Conservation (phyloP, 2,797 vertebrate species). For the Ciconia nigra region DNA sequence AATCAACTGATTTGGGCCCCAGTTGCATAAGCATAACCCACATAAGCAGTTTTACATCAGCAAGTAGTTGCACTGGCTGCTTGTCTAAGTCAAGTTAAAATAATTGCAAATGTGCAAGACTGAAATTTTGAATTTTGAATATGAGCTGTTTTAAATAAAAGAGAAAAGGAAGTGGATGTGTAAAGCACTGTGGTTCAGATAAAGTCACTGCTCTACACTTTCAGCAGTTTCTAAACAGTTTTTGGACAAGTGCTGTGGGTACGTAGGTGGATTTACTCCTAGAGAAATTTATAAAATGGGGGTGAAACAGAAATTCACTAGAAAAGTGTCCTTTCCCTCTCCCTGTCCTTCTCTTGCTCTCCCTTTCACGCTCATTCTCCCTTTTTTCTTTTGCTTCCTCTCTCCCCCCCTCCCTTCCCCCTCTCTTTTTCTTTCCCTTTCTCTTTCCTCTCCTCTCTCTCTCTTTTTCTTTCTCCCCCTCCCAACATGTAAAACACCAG, state of each 20-base stretch:
- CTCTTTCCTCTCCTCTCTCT: background rate
- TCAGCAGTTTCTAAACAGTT: background rate
- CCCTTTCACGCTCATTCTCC: background rate
- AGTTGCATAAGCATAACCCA: background rate
- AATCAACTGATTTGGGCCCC: background rate
- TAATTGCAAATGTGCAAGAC: background rate
- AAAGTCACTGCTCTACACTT: background rate
- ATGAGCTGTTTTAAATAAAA: background rate
- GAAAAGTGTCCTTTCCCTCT: background rate
- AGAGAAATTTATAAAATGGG: background rate
- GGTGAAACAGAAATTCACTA: background rate
- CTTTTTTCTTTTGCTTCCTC: background rate
- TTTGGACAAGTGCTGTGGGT: background rate
- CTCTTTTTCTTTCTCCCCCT: background rate
- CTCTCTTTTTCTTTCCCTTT: background rate
- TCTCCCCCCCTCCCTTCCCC: background rate
- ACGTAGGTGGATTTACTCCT: background rate
- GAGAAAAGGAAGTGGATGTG: background rate
- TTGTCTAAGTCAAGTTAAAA: background rate
- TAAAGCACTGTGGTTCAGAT: background rate
- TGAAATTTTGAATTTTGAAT: background rate
- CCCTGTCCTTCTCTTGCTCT: background rate
- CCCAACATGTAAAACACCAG: background rate
- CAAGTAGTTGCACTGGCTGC: background rate
- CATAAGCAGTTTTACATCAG: background rate